Evolutionary conservation across 2,888 invertebrate species (phyloP).

Genomic region (Orthonychiurus folsomi): DNA sequence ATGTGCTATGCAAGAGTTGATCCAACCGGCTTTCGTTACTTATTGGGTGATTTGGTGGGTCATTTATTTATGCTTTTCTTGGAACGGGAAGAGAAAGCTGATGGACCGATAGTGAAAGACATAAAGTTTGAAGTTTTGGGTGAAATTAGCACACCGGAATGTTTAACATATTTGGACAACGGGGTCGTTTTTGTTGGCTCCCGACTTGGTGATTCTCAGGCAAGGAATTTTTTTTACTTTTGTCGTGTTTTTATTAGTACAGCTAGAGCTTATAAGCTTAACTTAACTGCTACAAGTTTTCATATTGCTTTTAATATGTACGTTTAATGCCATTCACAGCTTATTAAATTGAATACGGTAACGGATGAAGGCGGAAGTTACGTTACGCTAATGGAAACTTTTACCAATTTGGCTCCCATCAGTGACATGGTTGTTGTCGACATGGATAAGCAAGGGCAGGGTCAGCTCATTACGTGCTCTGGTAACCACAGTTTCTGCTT

Average conservation of each 20-base stretch:
- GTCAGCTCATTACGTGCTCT: constrained; percentile 95
- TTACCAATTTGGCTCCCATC: constrained; percentile 94
- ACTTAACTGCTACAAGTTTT: too few relatives aligned
- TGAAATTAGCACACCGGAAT: constrained; percentile 89
- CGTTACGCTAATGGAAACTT: constrained; percentile 82
- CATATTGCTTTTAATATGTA: too few relatives aligned
- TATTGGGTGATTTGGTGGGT: constrained; percentile 90
- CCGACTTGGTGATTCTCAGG: constrained; percentile 89
- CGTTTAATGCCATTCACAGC: too few relatives aligned
- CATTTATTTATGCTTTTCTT: constrained; percentile 89
- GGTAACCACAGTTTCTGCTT: constrained; percentile 49
- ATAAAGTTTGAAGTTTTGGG: constrained; percentile 84
- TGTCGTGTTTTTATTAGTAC: too few relatives aligned
- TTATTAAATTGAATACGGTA: constrained; percentile 76
- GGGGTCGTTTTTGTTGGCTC: constrained; percentile 96
- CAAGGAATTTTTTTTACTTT: too few relatives aligned
- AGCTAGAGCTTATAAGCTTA: too few relatives aligned
- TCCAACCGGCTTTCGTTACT: constrained; percentile 75
- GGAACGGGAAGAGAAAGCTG: constrained; percentile 69
- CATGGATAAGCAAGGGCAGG: constrained; percentile 91
- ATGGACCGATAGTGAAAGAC: constrained; percentile 74
- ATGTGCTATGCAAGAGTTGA: constrained; percentile 92
- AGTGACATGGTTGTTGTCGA: constrained; percentile 97
- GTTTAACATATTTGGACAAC: constrained; percentile 95
- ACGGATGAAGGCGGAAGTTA: constrained; percentile 79